Percentiles rank a stretch among this genome's conserved stretches.
Conservation (phyloP, 2,888 invertebrate genomes). For the Adineta ricciae region DNA sequence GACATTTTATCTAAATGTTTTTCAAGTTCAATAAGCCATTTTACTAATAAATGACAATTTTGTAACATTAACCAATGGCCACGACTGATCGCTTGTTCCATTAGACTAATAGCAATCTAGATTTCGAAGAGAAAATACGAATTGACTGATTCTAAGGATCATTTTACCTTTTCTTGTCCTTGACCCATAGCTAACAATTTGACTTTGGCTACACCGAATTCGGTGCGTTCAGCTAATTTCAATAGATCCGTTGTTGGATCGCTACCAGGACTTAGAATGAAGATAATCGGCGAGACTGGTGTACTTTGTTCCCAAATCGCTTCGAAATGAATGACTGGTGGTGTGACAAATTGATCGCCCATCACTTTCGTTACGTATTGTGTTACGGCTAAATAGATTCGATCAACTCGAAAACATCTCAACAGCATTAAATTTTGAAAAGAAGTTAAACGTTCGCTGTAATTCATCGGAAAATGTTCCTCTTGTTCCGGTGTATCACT, state of each 20-base stretch:
- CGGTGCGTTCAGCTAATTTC: conserved; percentile 50
- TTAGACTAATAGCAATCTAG: conserved; percentile 59
- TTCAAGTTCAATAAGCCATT: conserved; percentile 69
- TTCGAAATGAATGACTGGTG: conserved; percentile 73
- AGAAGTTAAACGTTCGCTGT: conserved; percentile 58
- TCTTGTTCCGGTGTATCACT: conserved; percentile 68
- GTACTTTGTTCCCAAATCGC: conserved; percentile 74
- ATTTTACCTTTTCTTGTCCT: conserved; percentile 49
- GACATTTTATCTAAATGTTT: conserved; percentile 68
- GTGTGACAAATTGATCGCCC: conserved; percentile 78
- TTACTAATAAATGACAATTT: conserved; percentile 75
- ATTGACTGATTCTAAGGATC: no score
- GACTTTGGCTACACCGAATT: conserved; percentile 49
- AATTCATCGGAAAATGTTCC: conserved; percentile 60
- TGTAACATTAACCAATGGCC: conserved; percentile 85
- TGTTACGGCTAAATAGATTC: conserved; percentile 71
- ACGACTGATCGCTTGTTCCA: conserved; percentile 49
- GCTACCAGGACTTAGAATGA: conserved; percentile 51
- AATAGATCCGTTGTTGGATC: conserved; percentile 51
- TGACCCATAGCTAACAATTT: conserved; percentile 52
- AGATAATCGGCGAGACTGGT: conserved; percentile 56
- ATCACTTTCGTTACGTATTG: conserved; percentile 70
- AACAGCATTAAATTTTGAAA: conserved; percentile 68
- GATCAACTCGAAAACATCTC: conserved; percentile 77
- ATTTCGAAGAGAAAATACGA: conserved; percentile 31